Evolutionary conservation across 2,888 invertebrate species (phyloP), one percentile per base, ranked within the genome.

Genomic region (Siphlonurus alternatus): DNA sequence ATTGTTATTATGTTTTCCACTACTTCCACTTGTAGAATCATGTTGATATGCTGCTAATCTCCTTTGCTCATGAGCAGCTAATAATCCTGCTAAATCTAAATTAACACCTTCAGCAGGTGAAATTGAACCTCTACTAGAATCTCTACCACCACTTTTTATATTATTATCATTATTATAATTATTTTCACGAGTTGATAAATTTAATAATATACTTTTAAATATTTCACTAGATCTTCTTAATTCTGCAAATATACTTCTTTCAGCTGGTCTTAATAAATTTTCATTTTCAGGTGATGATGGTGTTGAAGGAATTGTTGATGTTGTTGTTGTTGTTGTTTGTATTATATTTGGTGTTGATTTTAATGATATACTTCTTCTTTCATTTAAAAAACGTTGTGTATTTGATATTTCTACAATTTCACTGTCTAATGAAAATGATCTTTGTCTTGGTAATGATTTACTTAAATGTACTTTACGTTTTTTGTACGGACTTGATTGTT

Each of bases 161-260:
- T 38, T 38, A 38, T 38, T 38, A 38, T 38, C 56, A 10, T 38
- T 15, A 38, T 38, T 38, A 23, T 71, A 70, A 53, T 67, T 67
- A 64, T n/a, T n/a, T n/a, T 74, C 73, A 63, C 71, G 69, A 68
- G 73, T 74, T 38, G 75, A 75, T 59, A 75, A 71, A 67, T 75
- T 75, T 59, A 75, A 69, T 18, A 76, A 69, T 61, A 76, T 75
- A 64, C 74, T 74, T 63, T 74, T 72, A 67, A 75, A 74, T 59
- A 75, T 74, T 67, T 76, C 76, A 61, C 74, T 74, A 62, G 74
- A 75, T 54, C 76, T 68, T 25, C 75, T 67, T 25, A 76, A 69
- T 66, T 75, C 75, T 20, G 74, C 73, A 68, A 75, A 74, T 23
- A 76, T 74, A 64, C 74, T 73, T 53, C 73, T 70, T 68, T 74